A percentile compares a stretch with the other conserved stretches of the same genome.
Evolutionary conservation across 2,113 vertebrate genomes (phyloP).

Genomic region (Charadrius vociferus): DNA sequence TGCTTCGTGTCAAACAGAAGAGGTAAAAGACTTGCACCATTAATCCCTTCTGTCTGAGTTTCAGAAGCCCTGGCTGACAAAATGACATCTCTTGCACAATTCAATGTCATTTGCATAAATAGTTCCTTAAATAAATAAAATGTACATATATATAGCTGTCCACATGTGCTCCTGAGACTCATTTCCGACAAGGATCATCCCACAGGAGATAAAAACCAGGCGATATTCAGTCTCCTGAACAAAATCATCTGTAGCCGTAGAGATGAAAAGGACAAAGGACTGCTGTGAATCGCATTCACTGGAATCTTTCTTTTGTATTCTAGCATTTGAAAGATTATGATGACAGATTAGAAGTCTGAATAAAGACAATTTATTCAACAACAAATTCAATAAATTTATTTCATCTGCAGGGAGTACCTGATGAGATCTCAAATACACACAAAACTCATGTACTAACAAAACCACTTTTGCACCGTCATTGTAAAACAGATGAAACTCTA

Average conservation of each 20-base stretch:
- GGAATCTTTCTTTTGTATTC: slow-evolving; percentile 20
- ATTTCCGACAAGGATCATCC: slow-evolving; percentile 59
- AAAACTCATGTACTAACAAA: neutral
- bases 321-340: neutral
- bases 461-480: neutral
- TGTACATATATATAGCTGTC: slow-evolving; percentile 12
- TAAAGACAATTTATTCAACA: neutral
- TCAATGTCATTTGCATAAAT: slow-evolving; percentile 45
- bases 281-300: neutral
- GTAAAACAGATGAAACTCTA: neutral
- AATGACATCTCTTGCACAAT: slow-evolving; percentile 31
- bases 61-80: slow-evolving; percentile 11
- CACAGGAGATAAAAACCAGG: slow-evolving; percentile 66
- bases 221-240: slow-evolving; percentile 16
- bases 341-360: neutral
- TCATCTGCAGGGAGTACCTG: neutral
- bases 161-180: slow-evolving; percentile 50
- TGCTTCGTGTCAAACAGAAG: slow-evolving; percentile 14
- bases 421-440: neutral
- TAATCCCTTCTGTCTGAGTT: slow-evolving; percentile 38
- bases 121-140: slow-evolving; percentile 35
- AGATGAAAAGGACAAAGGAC: slow-evolving; percentile 62
- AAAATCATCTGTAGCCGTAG: slow-evolving; percentile 47
- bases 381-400: neutral
- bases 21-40: neutral